phyloP scores from a whole-genome alignment of 2,888 invertebrate species.

The Heliconius hortense region DNA sequence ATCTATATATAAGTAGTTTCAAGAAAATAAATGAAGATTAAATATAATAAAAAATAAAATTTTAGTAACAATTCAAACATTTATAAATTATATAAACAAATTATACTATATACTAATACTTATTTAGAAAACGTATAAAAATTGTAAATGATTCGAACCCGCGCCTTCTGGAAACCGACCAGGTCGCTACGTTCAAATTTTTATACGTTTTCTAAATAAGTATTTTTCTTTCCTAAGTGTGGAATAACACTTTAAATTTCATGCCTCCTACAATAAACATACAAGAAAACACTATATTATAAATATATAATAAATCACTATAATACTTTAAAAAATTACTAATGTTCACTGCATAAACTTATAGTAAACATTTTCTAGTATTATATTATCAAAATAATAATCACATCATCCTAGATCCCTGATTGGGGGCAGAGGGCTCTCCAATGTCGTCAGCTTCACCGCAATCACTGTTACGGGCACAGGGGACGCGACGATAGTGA shows the following conservation, averaged over 20 bases:
- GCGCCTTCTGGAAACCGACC: too few relatives aligned
- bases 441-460: background rate
- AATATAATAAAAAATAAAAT: background rate
- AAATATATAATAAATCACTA: too few relatives aligned
- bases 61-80: background rate
- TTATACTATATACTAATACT: background rate
- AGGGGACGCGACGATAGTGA: background rate
- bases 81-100: background rate
- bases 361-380: background rate
- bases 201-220: too few relatives aligned
- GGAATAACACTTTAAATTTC: too few relatives aligned
- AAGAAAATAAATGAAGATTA: background rate
- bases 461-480: background rate
- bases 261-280: too few relatives aligned
- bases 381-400: constrained; percentile 10
- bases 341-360: background rate
- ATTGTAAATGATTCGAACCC: too few relatives aligned
- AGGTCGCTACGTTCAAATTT: too few relatives aligned
- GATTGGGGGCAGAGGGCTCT: constrained; percentile 17
- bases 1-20: background rate
- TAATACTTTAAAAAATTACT: too few relatives aligned
- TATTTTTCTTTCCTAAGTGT: too few relatives aligned
- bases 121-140: too few relatives aligned
- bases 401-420: constrained; percentile 20
- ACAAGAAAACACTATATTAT: too few relatives aligned